Evolutionary conservation across 2,888 invertebrate species (phyloP), one percentile per base, ranked within the genome.

Genomic region (Choreutis nemorana): DNA sequence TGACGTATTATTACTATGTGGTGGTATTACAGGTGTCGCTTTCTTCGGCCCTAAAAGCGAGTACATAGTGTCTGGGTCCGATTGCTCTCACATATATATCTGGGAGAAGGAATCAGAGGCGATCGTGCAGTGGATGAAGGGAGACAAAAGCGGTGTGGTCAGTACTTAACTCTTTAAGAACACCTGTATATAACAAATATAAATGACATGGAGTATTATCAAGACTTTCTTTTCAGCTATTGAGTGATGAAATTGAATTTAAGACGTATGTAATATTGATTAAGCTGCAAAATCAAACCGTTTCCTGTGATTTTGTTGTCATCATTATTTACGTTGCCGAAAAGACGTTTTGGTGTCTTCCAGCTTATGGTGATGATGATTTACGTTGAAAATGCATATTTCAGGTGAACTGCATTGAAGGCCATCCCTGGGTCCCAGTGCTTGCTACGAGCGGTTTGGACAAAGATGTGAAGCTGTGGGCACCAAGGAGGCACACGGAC

Each of bases 41-140:
- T 97, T 93, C 77, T 97, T 92, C 67, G 97, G 97, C 0, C 91
- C 94, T 0, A 84, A 85, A 43, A 93, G 93, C 41, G 91, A 97
- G 63, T 97, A 86, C 58, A 78, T 97, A 2, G 86, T 97, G 6
- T 95, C 95, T 23, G 97, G 97, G 1, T 95, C 94, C 2, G 97
- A 97, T 61, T 96, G 96, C 66, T 90, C 93, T 4, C 85, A 95
- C 55, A 85, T 71, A 58, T 91, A 86, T 55, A 85, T 96, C 30
- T 97, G 97, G 97, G 94, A 97, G 48, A 90, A 89, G 61, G 83
- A 89, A 29, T 85, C 89, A 0, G 94, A 94, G 63, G 81, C 90
- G 1, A 89, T 97, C 36, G 89, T 96, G n/a, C 92, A 95, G 55
- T 94, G 88, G 82, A 82, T 92, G 79, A 78, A 83, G 37, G 95